Base-by-base conservation (phyloP, 2,888 invertebrate genomes). In the Smittia sp. region DNA sequence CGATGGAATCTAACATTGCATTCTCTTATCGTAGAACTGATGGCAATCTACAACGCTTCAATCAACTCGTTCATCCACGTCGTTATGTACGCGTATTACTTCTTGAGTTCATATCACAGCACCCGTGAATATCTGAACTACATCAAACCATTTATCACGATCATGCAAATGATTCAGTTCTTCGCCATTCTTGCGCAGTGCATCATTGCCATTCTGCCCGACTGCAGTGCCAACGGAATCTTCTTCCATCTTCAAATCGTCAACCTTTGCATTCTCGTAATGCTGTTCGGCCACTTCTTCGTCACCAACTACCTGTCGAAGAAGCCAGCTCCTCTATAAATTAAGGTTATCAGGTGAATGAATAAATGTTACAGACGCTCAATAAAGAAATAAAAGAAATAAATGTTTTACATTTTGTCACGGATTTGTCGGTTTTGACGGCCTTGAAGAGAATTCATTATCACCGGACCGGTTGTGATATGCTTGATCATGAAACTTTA, bases 81-180 rank as follows among this genome's bases (percentile, higher is more conserved):
- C 0, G 81, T 93, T 22, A 95, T 96, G 94, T 95, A 95, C 79
- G 82, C 85, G 0, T 92, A 95, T 80, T 95, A 93, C 79, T 84
- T 92, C 6, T 77, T 90, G 75, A 86, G 91, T 0, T 90, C 91
- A 0, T 83, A 88, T 74, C 85, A 89, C 63, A 4, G 32, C 1
- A 41, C 18, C 2, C 25, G 25, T 11, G 7, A 6, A 0, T 4
- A 22, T 90, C 90, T 0, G 84, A 85, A 65, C 86, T 88, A 78
- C 89, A 89, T 78, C 83, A 88, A 74, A 89, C 87, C 75, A 79
- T 89, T 0, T 32, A 69, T 69, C 25, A 69, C 69, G 20, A 54
- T 69, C 25, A 25, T 69, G n/a, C 69, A 69, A 7, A 25, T 69
- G 9, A 13, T 69, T 20, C 69, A 69, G 24, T 41, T 69, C 13